Evolutionary conservation across 2,797 vertebrate genomes (phyloP).

Genomic region (Cygnus olor): DNA sequence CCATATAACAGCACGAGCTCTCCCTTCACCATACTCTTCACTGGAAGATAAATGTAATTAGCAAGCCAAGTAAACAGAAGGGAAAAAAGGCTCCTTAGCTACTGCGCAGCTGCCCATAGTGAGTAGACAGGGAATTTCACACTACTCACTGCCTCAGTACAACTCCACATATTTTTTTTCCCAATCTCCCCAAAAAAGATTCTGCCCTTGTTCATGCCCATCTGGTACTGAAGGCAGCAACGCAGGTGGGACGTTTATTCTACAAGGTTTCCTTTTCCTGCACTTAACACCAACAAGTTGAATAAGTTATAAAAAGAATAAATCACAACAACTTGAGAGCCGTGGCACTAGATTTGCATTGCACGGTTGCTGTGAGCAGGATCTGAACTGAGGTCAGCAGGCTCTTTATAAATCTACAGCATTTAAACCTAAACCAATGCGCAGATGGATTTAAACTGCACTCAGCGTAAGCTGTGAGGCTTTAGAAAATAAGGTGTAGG

Average conservation of each 20-base stretch:
- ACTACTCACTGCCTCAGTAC: not conserved
- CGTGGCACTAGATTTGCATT: fast-evolving
- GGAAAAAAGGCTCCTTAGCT: not conserved
- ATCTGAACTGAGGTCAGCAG: not conserved
- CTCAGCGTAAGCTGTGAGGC: not conserved
- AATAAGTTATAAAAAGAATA: not conserved
- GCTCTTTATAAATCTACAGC: not conserved
- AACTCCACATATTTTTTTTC: fast-evolving
- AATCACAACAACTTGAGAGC: not conserved
- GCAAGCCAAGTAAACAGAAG: not conserved
- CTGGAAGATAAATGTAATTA: not conserved
- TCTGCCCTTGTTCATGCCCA: not conserved
- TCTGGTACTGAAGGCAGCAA: not conserved
- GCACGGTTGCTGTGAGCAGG: fast-evolving
- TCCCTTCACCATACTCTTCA: fast-evolving
- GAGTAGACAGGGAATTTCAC: not conserved
- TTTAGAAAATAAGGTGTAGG: not conserved
- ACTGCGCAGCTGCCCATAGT: not conserved
- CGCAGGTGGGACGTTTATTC: not conserved
- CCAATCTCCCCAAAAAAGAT: fast-evolving
- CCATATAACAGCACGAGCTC: fast-evolving
- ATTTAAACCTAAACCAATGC: not conserved
- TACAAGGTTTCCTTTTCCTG: not conserved
- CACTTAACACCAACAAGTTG: not conserved
- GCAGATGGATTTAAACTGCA: not conserved